These are phyloP conservation scores for Sitobion miscanthi DNA, from an alignment of 1,140 invertebrate genomes.

Conservation along the genomic window DNA sequence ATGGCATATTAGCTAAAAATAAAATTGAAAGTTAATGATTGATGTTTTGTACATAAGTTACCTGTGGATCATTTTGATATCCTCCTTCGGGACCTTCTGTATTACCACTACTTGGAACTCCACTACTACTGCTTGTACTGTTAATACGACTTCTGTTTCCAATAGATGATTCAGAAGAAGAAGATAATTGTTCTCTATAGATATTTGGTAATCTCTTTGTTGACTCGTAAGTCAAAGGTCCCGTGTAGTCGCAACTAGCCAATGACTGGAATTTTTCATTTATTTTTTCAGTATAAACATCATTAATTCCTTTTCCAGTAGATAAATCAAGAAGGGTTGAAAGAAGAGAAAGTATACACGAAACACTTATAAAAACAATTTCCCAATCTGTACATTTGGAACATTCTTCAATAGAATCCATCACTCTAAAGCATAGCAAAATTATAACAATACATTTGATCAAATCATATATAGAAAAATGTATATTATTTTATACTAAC, in stretches of 20 bases:
- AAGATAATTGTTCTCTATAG: conserved; percentile 66
- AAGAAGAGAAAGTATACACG: conserved; percentile 83
- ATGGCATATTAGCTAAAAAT: background rate
- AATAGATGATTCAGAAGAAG: conserved; percentile 56
- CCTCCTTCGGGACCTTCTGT: conserved; percentile 75
- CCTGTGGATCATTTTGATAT: conserved; percentile 57
- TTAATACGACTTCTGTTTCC: conserved; percentile 46
- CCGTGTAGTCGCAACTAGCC: conserved; percentile 82
- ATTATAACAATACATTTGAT: background rate
- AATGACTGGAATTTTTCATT: conserved; percentile 75
- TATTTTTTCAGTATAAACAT: conserved; percentile 69
- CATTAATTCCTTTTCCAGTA: conserved; percentile 70
- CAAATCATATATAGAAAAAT: background rate
- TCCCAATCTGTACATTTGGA: conserved; percentile 73
- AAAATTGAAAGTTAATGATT: background rate
- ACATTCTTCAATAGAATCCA: conserved; percentile 90
- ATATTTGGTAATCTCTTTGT: conserved; percentile 80
- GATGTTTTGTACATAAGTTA: background rate
- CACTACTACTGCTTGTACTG: conserved; percentile 59
- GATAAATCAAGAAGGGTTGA: conserved; percentile 82
- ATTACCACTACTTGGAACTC: conserved; percentile 65
- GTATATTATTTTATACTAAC: conserved; percentile 66
- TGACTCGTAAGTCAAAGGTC: conserved; percentile 83
- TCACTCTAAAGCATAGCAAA: conserved; percentile 70
- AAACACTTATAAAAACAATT: conserved; percentile 79